Evolutionary conservation across 2,113 vertebrate genomes (phyloP).

Genomic region (Mesembrinibis cayennensis): DNA sequence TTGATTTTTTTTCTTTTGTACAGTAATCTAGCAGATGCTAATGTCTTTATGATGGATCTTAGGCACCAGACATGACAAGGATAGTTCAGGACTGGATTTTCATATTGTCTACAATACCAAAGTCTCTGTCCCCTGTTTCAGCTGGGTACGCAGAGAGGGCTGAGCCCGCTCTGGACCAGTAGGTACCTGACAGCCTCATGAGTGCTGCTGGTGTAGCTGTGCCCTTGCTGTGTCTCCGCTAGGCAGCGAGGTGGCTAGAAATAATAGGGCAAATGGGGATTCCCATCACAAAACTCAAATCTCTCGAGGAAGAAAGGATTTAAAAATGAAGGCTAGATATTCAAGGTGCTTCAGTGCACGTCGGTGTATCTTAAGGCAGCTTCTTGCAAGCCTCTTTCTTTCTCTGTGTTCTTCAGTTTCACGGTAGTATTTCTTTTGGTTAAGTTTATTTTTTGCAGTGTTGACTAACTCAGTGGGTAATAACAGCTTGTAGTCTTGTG

Average conservation of each 20-base stretch:
- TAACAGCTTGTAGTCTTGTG: neutral
- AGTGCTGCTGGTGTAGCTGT: neutral
- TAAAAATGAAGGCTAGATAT: neutral
- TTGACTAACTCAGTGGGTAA: neutral
- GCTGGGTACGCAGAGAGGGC: rapidly evolving
- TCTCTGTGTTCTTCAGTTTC: neutral
- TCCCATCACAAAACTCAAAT: neutral
- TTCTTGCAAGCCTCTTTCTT: neutral
- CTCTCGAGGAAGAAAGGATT: no score
- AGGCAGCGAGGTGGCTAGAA: neutral
- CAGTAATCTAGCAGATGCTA: neutral
- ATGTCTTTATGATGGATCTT: neutral
- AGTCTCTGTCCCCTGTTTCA: neutral
- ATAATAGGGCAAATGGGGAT: neutral
- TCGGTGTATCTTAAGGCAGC: neutral
- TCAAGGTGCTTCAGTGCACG: neutral
- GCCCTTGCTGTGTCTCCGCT: neutral
- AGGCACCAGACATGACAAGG: neutral
- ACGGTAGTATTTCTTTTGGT: neutral
- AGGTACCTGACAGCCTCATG: rapidly evolving
- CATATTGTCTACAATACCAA: rapidly evolving
- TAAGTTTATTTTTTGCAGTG: neutral
- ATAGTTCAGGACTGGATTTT: neutral
- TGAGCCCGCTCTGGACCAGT: neutral
- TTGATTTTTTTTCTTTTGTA: neutral